Conservation (phyloP, 2,888 invertebrate genomes). For the Bhutanitis thaidina region DNA sequence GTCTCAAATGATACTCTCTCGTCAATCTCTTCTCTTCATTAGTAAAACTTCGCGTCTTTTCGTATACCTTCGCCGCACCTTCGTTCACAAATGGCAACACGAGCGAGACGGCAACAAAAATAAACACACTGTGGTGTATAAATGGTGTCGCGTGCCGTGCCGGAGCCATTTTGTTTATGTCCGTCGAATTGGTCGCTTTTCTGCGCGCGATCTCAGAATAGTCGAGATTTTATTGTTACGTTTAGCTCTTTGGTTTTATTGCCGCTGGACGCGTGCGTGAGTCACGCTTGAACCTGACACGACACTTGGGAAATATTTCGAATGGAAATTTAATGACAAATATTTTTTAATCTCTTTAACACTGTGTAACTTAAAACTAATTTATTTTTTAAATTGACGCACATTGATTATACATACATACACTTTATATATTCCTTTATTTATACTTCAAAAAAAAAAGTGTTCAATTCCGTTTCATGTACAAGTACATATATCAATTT, state of each 20-base stretch:
- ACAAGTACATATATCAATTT: no score
- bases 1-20: slow-evolving; percentile 82
- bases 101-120: slow-evolving; percentile 71
- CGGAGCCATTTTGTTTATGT: slow-evolving; percentile 72
- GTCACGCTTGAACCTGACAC: slow-evolving; percentile 37
- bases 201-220: slow-evolving; percentile 55
- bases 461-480: no score
- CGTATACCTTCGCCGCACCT: slow-evolving; percentile 55
- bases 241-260: slow-evolving; percentile 50
- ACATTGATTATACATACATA: no score
- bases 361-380: no score
- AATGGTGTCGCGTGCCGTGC: slow-evolving; percentile 66
- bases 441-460: no score
- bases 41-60: slow-evolving; percentile 48
- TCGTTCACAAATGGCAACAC: slow-evolving; percentile 64
- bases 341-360: neutral
- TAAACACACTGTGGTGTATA: slow-evolving; percentile 73
- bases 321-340: slow-evolving; percentile 2
- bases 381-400: no score
- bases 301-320: slow-evolving; percentile 6
- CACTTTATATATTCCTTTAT: no score
- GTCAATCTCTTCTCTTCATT: slow-evolving; percentile 72
- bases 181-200: slow-evolving; percentile 53
- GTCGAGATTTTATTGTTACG: slow-evolving; percentile 54
- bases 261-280: slow-evolving; percentile 37